A percentile compares a stretch with the other conserved stretches of the same genome.
Conservation (phyloP, 2,113 vertebrate genomes). For the Edolisoma coerulescens region DNA sequence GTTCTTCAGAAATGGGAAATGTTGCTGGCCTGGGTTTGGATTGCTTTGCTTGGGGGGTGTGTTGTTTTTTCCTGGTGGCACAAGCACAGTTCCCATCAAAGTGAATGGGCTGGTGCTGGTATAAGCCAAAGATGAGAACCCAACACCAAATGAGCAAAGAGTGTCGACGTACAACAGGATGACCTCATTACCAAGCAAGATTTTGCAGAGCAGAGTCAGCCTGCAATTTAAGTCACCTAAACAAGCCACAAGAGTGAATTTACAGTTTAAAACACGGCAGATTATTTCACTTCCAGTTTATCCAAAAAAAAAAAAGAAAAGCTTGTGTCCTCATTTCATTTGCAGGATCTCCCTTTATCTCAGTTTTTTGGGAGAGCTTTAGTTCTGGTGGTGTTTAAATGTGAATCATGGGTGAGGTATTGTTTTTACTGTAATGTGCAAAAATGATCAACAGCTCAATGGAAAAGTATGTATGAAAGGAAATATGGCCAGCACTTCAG, state of each 20-base stretch:
- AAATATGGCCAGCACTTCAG: not conserved
- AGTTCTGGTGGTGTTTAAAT: not conserved
- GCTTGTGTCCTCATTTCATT: not conserved
- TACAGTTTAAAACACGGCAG: not conserved
- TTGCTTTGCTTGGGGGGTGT: not conserved
- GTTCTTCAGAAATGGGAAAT: not conserved
- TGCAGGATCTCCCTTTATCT: not conserved
- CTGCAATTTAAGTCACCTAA: not conserved
- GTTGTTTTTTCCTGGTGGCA: not conserved
- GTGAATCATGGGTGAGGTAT: not conserved
- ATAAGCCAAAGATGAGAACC: not conserved
- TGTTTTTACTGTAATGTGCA: not conserved
- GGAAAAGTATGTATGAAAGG: not conserved
- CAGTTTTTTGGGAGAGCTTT: not conserved
- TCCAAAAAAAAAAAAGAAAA: not conserved
- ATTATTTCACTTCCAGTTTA: not conserved
- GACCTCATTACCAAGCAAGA: not conserved
- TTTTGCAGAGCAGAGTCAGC: not conserved
- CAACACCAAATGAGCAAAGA: not conserved
- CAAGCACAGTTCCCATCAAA: not conserved
- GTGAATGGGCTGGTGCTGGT: not conserved
- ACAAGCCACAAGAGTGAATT: not conserved
- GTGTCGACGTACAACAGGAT: not conserved
- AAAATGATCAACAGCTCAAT: not conserved
- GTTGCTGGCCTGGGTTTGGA: not conserved